A percentile compares a stretch with the other conserved stretches of the same genome.
These are phyloP conservation scores for Apostichopus leukothele DNA, from an alignment of 53 echinoderm and acorn worm species.

Conservation along the genomic window DNA sequence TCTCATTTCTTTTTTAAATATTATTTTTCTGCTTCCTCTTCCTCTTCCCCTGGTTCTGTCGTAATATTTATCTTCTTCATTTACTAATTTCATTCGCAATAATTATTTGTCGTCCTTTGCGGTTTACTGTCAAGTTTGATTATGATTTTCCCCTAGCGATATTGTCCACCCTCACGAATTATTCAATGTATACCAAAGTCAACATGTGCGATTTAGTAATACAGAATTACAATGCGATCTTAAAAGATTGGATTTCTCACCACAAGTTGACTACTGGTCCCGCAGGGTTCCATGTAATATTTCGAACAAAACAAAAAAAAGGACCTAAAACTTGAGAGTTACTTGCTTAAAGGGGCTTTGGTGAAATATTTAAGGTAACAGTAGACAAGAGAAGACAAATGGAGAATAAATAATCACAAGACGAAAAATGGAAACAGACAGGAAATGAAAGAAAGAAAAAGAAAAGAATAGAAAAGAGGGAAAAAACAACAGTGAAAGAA, in stretches of 20 bases:
- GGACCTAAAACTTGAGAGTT: too few relatives aligned
- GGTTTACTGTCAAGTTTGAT: slow-evolving; percentile 8
- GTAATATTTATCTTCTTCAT: slow-evolving; percentile 14
- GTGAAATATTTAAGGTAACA: too few relatives aligned
- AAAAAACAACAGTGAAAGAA: too few relatives aligned
- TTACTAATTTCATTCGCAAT: slow-evolving; percentile 15
- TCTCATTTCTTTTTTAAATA: not conserved
- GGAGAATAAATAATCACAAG: too few relatives aligned
- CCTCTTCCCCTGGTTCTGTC: not conserved
- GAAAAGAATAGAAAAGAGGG: too few relatives aligned
- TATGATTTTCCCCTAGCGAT: slow-evolving; percentile 14
- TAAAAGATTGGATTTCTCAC: not conserved
- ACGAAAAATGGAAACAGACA: too few relatives aligned
- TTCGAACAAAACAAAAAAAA: not conserved
- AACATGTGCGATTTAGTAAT: not conserved
- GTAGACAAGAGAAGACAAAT: too few relatives aligned
- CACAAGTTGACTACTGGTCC: slow-evolving; percentile 7
- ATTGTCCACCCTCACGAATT: not conserved
- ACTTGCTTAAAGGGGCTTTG: too few relatives aligned
- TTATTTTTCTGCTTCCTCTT: not conserved
- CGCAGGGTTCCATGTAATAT: slow-evolving; percentile 24
- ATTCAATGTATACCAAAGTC: slow-evolving; percentile 17
- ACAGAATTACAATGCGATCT: too few relatives aligned
- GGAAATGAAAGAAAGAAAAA: too few relatives aligned
- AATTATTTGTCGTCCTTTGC: slow-evolving; percentile 21